Evolutionary conservation across 2,888 invertebrate genomes (phyloP).

Genomic region (Serrognathus titanus): DNA sequence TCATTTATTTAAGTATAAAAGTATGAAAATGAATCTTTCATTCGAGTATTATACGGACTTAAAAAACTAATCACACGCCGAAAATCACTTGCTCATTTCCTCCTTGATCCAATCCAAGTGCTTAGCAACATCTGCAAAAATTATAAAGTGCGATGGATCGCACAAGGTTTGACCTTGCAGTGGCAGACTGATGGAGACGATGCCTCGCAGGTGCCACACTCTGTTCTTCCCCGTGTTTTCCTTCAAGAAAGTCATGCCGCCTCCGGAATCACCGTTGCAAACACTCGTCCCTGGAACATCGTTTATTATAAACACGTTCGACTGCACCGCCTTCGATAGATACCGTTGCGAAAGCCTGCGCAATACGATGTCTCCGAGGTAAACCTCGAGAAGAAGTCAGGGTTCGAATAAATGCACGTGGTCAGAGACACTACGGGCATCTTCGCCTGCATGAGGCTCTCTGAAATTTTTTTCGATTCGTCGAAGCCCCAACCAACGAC

Average conservation of each 20-base stretch:
- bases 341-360: slow-evolving; percentile 50
- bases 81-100: background rate
- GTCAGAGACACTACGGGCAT: slow-evolving; percentile 61
- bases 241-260: slow-evolving; percentile 50
- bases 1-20: too few relatives aligned
- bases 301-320: too few relatives aligned
- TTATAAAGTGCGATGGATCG: slow-evolving; percentile 41
- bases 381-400: slow-evolving; percentile 59
- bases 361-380: slow-evolving; percentile 56
- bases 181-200: slow-evolving; percentile 49
- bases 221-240: slow-evolving; percentile 37
- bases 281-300: slow-evolving; percentile 38
- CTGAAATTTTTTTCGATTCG: slow-evolving; percentile 56
- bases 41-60: too few relatives aligned
- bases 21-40: too few relatives aligned
- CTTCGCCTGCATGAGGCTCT: slow-evolving; percentile 55
- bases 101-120: slow-evolving; percentile 32
- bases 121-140: slow-evolving; percentile 42
- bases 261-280: slow-evolving; percentile 53
- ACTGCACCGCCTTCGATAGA: background rate
- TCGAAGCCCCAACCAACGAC: slow-evolving; percentile 55
- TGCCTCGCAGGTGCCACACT: slow-evolving; percentile 52
- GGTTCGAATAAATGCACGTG: slow-evolving; percentile 59
- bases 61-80: too few relatives aligned
- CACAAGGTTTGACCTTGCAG: slow-evolving; percentile 30